Conservation (phyloP, 2,113 vertebrate species). For the Sciurus niger region DNA sequence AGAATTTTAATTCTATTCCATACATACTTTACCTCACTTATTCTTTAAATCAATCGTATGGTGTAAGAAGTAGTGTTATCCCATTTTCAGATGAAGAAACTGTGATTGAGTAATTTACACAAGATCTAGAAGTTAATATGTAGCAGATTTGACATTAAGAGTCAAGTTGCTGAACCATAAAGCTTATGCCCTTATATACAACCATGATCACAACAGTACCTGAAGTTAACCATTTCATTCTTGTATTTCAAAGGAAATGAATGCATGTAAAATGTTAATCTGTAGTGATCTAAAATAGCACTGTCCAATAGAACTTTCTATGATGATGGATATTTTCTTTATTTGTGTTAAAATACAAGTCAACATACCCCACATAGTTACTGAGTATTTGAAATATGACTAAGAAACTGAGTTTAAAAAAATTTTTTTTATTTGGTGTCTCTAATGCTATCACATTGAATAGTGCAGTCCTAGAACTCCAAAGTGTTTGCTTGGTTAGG, state of each 20-base stretch:
- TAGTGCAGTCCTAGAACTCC: background rate
- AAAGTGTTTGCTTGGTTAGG: background rate
- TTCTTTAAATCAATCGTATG: conserved; percentile 44
- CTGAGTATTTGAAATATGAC: background rate
- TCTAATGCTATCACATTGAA: background rate
- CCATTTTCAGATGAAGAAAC: conserved; percentile 9
- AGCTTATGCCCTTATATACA: background rate
- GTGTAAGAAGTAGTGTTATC: background rate
- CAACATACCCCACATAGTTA: background rate
- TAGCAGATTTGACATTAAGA: background rate
- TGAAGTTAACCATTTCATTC: conserved; percentile 28
- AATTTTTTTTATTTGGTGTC: background rate
- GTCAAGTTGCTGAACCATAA: background rate
- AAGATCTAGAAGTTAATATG: background rate
- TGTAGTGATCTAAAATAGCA: conserved; percentile 16
- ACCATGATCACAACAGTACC: background rate
- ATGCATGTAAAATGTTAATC: background rate
- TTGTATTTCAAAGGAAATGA: conserved; percentile 12
- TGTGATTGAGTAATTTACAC: background rate
- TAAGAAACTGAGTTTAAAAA: background rate
- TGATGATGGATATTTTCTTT: background rate
- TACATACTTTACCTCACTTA: background rate
- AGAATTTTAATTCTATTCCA: conserved; percentile 27
- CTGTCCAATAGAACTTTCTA: background rate
- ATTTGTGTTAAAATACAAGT: background rate